Conservation (phyloP, 1,140 invertebrate genomes). For the Saxidomus purpurata region DNA sequence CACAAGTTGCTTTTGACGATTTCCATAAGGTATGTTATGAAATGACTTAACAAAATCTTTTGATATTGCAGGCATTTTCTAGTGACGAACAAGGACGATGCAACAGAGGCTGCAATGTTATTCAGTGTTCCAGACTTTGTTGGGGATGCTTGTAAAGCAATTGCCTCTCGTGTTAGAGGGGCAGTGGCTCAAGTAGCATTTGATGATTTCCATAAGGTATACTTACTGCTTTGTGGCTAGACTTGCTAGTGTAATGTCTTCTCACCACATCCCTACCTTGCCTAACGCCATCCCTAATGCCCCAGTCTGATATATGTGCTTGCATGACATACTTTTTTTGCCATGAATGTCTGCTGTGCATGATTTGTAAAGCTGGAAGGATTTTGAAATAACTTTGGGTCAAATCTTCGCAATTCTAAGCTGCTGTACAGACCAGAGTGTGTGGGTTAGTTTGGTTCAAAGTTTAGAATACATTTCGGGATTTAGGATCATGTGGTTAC, state of each 20-base stretch:
- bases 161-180: slow-evolving; percentile 88
- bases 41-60: slow-evolving; percentile 72
- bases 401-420: too few species aligned
- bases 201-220: slow-evolving; percentile 88
- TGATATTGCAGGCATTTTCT: slow-evolving; percentile 86
- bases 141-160: slow-evolving; percentile 88
- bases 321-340: too few species aligned
- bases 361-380: too few species aligned
- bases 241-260: not conserved
- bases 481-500: too few species aligned
- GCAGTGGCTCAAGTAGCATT: slow-evolving; percentile 87
- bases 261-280: too few species aligned
- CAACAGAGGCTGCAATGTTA: slow-evolving; percentile 85
- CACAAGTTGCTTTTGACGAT: slow-evolving; percentile 87
- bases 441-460: too few species aligned
- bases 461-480: too few species aligned
- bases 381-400: too few species aligned
- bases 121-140: slow-evolving; percentile 88
- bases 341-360: too few species aligned
- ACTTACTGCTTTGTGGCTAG: not conserved
- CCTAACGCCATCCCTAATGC: too few species aligned
- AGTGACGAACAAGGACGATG: slow-evolving; percentile 77
- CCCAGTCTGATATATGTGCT: too few species aligned
- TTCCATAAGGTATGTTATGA: slow-evolving; percentile 87
- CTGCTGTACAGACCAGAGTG: too few species aligned